Conservation (phyloP, 2,888 invertebrate genomes). For the Andrena minutula region DNA sequence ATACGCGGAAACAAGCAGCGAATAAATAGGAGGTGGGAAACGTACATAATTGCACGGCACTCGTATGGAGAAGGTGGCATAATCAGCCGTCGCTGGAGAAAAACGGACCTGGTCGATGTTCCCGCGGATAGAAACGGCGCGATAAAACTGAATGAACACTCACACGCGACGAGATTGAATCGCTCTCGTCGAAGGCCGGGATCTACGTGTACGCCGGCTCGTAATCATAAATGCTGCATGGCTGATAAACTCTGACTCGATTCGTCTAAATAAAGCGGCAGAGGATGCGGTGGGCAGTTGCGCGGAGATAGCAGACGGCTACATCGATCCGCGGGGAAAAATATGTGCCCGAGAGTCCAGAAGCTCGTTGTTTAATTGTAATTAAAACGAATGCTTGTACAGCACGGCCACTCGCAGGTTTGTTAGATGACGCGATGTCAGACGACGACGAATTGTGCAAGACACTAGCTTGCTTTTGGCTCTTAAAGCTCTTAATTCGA, state of each 20-base stretch:
- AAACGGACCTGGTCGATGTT: constrained; percentile 32
- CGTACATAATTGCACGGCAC: constrained; percentile 12
- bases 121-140: constrained; percentile 25
- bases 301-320: constrained; percentile 15
- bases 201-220: constrained; percentile 5
- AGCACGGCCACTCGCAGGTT: too few relatives aligned
- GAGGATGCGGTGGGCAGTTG: constrained; percentile 45
- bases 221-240: constrained; percentile 48
- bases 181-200: constrained; percentile 38
- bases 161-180: constrained; percentile 38
- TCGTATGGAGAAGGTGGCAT: background rate
- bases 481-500: too few relatives aligned
- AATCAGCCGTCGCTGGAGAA: constrained; percentile 17
- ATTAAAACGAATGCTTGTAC: background rate
- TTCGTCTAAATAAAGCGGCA: constrained; percentile 50
- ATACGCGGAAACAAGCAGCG: background rate
- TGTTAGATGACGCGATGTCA: too few relatives aligned
- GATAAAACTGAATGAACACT: constrained; percentile 46
- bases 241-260: constrained; percentile 61
- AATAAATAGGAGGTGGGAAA: background rate
- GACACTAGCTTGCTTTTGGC: too few relatives aligned
- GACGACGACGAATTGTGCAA: too few relatives aligned
- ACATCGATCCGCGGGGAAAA: constrained; percentile 6
- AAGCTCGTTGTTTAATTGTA: background rate
- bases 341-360: background rate